phyloP scores from a whole-genome alignment of 2,888 invertebrate species.

The Macroteleia sp. region DNA sequence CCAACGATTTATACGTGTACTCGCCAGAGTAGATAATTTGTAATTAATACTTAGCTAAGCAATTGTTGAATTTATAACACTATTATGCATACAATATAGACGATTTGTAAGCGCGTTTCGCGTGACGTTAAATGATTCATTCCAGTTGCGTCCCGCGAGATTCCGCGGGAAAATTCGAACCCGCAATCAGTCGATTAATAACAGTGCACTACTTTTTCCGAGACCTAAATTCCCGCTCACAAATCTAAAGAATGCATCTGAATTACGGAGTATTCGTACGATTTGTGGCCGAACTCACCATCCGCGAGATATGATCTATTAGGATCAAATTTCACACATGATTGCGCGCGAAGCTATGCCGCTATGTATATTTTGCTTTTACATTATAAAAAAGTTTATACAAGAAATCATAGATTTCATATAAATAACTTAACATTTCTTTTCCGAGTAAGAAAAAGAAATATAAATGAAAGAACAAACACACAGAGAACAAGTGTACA shows the following conservation, averaged over 20 bases:
- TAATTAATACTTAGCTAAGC: constrained; percentile 59
- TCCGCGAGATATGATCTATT: constrained; percentile 50
- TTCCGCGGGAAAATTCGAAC: constrained; percentile 39
- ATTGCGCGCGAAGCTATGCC: constrained; percentile 26
- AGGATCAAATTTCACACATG: constrained; percentile 50
- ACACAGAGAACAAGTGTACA: no score
- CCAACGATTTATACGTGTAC: constrained; percentile 51
- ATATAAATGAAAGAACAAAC: no score
- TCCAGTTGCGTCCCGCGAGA: constrained; percentile 15
- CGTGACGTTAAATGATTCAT: constrained; percentile 38
- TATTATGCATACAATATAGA: constrained; percentile 51
- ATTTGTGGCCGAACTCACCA: constrained; percentile 29
- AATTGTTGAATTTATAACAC: constrained; percentile 56
- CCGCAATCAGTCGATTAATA: constrained; percentile 34
- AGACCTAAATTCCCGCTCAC: constrained; percentile 6
- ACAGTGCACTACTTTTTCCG: neutral
- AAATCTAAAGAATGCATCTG: constrained; percentile 36
- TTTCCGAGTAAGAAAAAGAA: no score
- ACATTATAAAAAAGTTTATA: no score
- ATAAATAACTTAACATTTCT: no score
- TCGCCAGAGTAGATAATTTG: constrained; percentile 53
- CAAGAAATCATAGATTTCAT: no score
- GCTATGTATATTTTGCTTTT: constrained; percentile 28
- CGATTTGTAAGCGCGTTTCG: constrained; percentile 49
- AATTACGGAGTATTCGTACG: constrained; percentile 21